Conservation (phyloP, 35 echinoderm and acorn worm species). For the Heliocidaris erythrogramma region DNA sequence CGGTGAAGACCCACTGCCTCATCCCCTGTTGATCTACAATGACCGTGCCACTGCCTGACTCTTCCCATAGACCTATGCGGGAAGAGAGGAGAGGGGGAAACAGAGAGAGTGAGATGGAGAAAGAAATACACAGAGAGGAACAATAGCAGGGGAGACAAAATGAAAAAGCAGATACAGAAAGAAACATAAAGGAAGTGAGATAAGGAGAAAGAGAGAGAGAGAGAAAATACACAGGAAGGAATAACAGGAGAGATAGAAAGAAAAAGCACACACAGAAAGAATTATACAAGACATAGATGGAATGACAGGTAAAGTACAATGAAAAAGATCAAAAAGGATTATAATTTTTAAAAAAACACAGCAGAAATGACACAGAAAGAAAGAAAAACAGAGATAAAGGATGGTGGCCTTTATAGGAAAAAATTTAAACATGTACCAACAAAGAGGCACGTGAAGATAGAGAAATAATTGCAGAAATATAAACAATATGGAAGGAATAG, state of each 20-base stretch:
- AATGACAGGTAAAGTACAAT: no score
- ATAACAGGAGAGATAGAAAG: not conserved
- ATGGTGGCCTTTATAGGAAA: no score
- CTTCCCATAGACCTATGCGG: not conserved
- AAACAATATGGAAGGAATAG: not conserved
- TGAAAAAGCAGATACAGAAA: not conserved
- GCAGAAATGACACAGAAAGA: no score
- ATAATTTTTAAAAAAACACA: no score
- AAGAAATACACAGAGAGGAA: not conserved
- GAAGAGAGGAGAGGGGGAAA: not conserved
- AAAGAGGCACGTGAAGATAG: not conserved
- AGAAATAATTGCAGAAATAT: not conserved
- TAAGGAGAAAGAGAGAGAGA: not conserved
- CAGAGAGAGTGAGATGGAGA: not conserved
- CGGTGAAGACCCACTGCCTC: not conserved
- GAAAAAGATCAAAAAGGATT: no score
- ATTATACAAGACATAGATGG: no score
- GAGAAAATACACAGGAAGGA: not conserved
- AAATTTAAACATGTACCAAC: not conserved
- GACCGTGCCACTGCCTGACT: slow-evolving; percentile 8
- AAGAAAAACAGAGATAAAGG: no score
- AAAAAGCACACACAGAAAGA: not conserved
- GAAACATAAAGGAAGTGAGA: not conserved
- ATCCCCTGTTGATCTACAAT: not conserved
- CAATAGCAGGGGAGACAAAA: not conserved